Evolutionary conservation across 2,113 vertebrate species (phyloP), one percentile per base, ranked within the genome.

Genomic region (Mirounga angustirostris): DNA sequence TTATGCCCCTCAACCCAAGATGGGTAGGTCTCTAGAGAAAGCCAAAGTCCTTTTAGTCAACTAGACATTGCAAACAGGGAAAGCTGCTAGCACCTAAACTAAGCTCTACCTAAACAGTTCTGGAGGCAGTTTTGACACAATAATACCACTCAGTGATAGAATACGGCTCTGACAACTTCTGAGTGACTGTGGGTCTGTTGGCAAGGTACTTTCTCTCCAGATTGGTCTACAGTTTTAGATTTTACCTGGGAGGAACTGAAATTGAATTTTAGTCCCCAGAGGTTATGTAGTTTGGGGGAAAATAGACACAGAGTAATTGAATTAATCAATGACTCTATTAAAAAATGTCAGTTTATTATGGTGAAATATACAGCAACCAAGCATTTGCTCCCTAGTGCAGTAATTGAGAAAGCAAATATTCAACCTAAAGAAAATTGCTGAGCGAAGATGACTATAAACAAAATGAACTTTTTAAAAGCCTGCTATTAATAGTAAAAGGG

Each of bases 111-210:
- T 56, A 16, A 65, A 14, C 40, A 21, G 24, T 5, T 61, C 12
- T 63, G 21, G 40, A 7, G 4, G 2, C 7, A 9, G 3, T 4
- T 5, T 0, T 12, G 13, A 13, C 40, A 40, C 7, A 50, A 5
- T 58, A 63, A 28, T 19, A 22, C 10, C 1, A 58, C 50, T 36
- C 5, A 8, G 24, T 9, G 15, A 54, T 2, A 40, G 5, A 30
- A 19, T 11, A 4, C 7, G 3, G 4, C 28, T 90, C 85, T 74
- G 76, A 40, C 30, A 63, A 6, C 36, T 36, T 69, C 63, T 50
- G 21, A 30, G 74, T 28, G 24, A 56, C 22, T 36, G 2, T 4
- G 18, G 11, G 9, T 43, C 40, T n/a, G 18, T n/a, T 36, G 10
- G 36, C 52, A 91, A 22, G 24, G 3, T 19, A 7, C 18, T 28